These are phyloP conservation scores for Athrips mouffetella DNA, from an alignment of 2,888 invertebrate species.

Conservation along the genomic window DNA sequence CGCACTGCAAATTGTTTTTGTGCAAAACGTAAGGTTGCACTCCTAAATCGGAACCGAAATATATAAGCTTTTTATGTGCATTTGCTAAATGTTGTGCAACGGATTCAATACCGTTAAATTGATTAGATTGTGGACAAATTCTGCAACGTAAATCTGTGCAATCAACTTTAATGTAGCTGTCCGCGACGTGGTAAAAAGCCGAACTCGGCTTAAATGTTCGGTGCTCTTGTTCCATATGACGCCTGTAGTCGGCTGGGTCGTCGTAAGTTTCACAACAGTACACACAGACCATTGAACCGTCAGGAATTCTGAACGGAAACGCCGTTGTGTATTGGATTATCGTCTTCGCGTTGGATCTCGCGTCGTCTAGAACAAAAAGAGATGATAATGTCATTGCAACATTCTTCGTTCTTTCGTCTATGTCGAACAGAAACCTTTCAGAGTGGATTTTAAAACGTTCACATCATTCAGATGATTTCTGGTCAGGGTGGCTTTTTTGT, in stretches of 20 bases:
- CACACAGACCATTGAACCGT: conserved; percentile 57
- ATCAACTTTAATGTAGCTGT: conserved; percentile 46
- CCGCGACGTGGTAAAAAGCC: conserved; percentile 39
- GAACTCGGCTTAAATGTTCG: conserved; percentile 47
- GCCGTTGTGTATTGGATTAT: conserved; percentile 54
- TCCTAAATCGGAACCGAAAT: conserved; percentile 42
- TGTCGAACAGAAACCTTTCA: too few species aligned
- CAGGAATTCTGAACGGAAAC: conserved; percentile 58
- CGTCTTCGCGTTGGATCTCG: conserved; percentile 54
- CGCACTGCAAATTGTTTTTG: conserved; percentile 20
- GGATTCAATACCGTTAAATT: conserved; percentile 38
- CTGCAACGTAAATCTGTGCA: conserved; percentile 50
- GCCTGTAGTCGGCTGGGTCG: conserved; percentile 49
- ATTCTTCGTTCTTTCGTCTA: neutral
- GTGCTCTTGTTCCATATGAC: conserved; percentile 60
- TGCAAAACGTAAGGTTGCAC: conserved; percentile 45
- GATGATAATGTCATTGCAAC: too few species aligned
- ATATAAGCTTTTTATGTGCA: conserved; percentile 34
- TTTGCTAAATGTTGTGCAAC: conserved; percentile 32
- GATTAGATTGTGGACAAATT: too few species aligned
- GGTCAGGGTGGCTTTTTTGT: conserved; percentile 23
- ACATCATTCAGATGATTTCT: neutral
- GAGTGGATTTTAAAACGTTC: too few species aligned
- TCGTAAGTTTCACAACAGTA: conserved; percentile 61
- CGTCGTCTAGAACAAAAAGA: conserved; percentile 31